These are phyloP conservation scores for Ptyas mucosa DNA, from an alignment of 2,113 vertebrate genomes.

Conservation along the genomic window DNA sequence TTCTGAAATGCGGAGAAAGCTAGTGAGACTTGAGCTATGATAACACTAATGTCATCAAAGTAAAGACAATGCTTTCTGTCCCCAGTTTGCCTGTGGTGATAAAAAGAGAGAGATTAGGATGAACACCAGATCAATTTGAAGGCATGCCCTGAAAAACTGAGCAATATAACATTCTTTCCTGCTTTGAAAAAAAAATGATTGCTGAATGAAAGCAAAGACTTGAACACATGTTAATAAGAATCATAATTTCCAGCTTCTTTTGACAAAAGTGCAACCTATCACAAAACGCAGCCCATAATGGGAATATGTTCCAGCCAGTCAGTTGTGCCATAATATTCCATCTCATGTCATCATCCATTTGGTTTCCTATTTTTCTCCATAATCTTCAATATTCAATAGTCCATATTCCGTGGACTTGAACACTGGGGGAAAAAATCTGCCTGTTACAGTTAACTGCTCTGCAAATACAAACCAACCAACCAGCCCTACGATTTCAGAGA, in stretches of 20 bases:
- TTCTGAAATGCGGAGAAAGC: neutral
- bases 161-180: neutral
- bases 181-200: neutral
- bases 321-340: neutral
- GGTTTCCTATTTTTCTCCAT: neutral
- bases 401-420: neutral
- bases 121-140: neutral
- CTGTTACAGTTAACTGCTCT: neutral
- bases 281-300: neutral
- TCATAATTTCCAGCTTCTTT: neutral
- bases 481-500: neutral
- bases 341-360: neutral
- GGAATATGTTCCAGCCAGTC: neutral
- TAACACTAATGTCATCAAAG: neutral
- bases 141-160: neutral
- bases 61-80: neutral
- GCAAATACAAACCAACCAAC: neutral
- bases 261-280: neutral
- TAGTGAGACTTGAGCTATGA: neutral
- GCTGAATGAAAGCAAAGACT: neutral
- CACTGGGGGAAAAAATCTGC: neutral
- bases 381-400: neutral
- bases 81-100: neutral
- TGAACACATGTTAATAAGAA: neutral
- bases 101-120: neutral